Base-by-base conservation (phyloP, 2,888 invertebrate species). In the Macaria notata region DNA sequence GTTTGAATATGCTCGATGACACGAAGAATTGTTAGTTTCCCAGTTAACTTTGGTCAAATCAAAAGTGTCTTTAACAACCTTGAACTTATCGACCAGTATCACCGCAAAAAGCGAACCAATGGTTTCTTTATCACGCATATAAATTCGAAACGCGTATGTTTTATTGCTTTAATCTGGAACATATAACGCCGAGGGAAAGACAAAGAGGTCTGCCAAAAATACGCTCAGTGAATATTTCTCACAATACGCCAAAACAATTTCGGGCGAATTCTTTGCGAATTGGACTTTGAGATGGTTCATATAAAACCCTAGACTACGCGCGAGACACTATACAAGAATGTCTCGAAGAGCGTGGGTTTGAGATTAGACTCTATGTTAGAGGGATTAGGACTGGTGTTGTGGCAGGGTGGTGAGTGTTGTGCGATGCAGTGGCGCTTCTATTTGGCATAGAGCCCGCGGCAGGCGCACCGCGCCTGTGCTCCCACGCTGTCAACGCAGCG, bases 341-440 rank as follows among this genome's bases (percentile, higher is more conserved):
- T 73, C 69, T 52, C 59, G 59, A 61, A 68, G 57, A 67, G 49
- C 53, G 51, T 50, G 41, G 55, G 64, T 52, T 62, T 61, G 52
- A 73, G 78, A 75, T 68, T 79, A 66, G 63, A 71, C 79, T 76
- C 74, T 86, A 81, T 67, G 56, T 9, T 49, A 51, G 52, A 54
- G 43, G 53, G 33, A 69, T 73, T 77, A 78, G 71, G 69, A 65
- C 59, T 71, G 65, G 50, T 53, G 33, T 4, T 9, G 4, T 41
- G 8, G 55, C 61, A 54, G 33, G 44, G 50, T 70, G 61, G 61
- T 64, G 76, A 68, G 75, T 73, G 74, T 76, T 76, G 19, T 19
- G 78, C 78, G 78, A 68, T 85, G 86, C 85, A 85, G 83, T 84
- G 88, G 89, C 88, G 88, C 88, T 86, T 79, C 75, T 79, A 76